Evolutionary conservation across 2,797 vertebrate genomes (phyloP).

Genomic region (Corythornis leucogaster): DNA sequence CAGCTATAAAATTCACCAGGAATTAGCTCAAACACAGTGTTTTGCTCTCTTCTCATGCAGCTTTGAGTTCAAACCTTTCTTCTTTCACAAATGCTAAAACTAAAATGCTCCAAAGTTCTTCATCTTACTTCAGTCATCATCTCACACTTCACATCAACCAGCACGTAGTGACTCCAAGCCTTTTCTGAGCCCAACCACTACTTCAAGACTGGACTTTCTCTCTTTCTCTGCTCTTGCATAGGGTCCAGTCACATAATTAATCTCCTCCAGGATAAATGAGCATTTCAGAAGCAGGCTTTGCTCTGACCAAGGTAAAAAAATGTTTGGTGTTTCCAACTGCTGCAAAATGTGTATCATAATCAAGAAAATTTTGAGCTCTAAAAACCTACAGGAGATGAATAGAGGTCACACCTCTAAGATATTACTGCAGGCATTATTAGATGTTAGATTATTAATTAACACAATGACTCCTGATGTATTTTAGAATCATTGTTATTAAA

Average conservation of each 20-base stretch:
- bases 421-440: background rate
- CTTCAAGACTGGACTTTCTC: background rate
- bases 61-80: background rate
- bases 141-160: background rate
- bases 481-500: background rate
- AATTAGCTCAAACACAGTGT: background rate
- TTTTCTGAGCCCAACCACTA: background rate
- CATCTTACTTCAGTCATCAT: background rate
- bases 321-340: background rate
- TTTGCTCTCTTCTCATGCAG: background rate
- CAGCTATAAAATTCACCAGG: background rate
- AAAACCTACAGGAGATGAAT: background rate
- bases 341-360: background rate
- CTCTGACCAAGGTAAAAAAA: background rate
- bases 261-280: background rate
- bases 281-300: background rate
- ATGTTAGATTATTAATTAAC: background rate
- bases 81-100: background rate
- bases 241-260: background rate
- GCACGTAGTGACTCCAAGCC: background rate
- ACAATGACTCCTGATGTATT: background rate
- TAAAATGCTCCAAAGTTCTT: background rate
- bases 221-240: background rate
- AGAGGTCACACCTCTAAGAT: background rate
- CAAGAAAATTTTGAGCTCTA: background rate